phyloP scores from a whole-genome alignment of 2,113 vertebrate species.

The Indicator indicator region DNA sequence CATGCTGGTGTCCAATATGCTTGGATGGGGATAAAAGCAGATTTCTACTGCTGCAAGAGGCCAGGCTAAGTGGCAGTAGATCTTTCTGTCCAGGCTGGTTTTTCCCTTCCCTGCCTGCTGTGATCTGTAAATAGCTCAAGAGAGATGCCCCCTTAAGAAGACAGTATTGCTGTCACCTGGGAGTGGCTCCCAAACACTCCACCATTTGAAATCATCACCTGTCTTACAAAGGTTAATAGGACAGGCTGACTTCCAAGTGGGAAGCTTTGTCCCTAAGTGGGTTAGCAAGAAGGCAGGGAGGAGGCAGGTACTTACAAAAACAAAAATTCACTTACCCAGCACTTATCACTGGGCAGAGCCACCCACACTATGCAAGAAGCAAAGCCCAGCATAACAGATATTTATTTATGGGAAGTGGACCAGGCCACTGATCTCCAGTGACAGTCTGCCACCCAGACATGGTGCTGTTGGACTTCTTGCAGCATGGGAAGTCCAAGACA shows the following conservation, averaged over 20 bases:
- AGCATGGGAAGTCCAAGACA: neutral
- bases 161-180: neutral
- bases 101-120: neutral
- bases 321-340: conserved; percentile 40
- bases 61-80: neutral
- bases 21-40: neutral
- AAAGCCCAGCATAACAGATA: neutral
- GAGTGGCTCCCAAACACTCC: neutral
- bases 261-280: conserved; percentile 43
- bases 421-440: neutral
- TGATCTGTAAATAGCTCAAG: neutral
- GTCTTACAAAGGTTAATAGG: conserved; percentile 19
- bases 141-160: neutral
- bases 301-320: neutral
- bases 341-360: conserved; percentile 12
- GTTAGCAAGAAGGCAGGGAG: conserved; percentile 39
- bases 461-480: neutral
- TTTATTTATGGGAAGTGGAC: neutral
- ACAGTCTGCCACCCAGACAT: neutral
- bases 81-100: neutral
- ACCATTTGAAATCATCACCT: neutral
- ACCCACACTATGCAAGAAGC: neutral
- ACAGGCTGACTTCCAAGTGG: conserved; percentile 29
- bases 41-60: neutral
- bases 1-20: neutral